A percentile compares a stretch with the other conserved stretches of the same genome.
Conservation (phyloP, 2,113 vertebrate genomes). For the Nothoprocta pentlandii region DNA sequence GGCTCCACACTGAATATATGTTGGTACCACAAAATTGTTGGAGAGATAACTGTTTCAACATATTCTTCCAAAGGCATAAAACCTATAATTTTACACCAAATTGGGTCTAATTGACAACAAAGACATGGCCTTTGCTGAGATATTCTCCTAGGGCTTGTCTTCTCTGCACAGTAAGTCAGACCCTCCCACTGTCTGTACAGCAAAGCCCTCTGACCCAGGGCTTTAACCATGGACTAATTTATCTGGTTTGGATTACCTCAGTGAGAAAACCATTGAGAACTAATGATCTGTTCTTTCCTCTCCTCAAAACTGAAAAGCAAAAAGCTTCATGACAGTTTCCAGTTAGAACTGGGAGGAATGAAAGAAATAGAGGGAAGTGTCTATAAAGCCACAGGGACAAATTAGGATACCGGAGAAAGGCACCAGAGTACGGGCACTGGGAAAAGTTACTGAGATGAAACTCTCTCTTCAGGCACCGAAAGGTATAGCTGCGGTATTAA, state of each 20-base stretch:
- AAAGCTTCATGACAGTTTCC: not conserved
- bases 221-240: slow-evolving; percentile 56
- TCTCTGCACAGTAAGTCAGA: not conserved
- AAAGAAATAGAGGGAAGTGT: slow-evolving; percentile 8
- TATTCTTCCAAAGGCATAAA: not conserved
- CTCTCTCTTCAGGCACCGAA: not conserved
- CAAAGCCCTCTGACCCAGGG: slow-evolving; percentile 48
- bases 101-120: slow-evolving; percentile 57
- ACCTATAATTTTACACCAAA: slow-evolving; percentile 64
- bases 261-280: slow-evolving; percentile 50
- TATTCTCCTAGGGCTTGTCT: slow-evolving; percentile 16
- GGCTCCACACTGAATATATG: not conserved
- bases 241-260: slow-evolving; percentile 41
- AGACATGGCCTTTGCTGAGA: not conserved
- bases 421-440: not conserved
- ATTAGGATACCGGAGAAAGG: not conserved
- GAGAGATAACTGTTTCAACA: slow-evolving; percentile 49
- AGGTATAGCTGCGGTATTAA: not conserved
- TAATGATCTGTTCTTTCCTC: slow-evolving; percentile 51
- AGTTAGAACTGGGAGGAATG: not conserved
- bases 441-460: not conserved
- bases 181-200: slow-evolving; percentile 23
- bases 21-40: slow-evolving; percentile 51
- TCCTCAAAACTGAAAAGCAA: slow-evolving; percentile 18
- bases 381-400: slow-evolving; percentile 21